These are phyloP conservation scores for Malacoraja senta DNA, from an alignment of 2,797 vertebrate genomes.

Conservation along the genomic window DNA sequence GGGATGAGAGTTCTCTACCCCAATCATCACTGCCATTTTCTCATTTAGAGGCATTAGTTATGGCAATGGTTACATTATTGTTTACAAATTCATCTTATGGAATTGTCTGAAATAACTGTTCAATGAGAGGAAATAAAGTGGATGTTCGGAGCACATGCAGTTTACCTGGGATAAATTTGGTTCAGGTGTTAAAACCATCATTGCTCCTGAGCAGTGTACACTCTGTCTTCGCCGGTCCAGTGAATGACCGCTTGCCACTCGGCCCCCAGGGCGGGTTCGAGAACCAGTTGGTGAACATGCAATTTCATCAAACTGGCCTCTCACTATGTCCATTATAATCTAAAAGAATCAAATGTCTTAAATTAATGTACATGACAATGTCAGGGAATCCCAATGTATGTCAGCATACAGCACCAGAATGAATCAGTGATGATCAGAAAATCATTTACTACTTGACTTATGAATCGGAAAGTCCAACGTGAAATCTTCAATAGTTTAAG, in stretches of 20 bases:
- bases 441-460: neutral
- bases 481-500: neutral
- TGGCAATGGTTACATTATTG: neutral
- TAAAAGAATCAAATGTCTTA: neutral
- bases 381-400: neutral
- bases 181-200: constrained; percentile 66
- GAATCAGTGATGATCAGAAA: neutral
- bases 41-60: neutral
- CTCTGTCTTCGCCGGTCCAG: constrained; percentile 41
- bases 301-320: constrained; percentile 66
- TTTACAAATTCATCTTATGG: neutral
- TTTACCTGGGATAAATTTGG: constrained; percentile 58
- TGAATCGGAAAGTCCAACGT: neutral
- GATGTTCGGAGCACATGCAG: neutral
- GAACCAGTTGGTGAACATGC: constrained; percentile 63
- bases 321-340: constrained; percentile 66
- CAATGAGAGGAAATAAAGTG: too few species aligned
- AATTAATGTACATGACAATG: neutral
- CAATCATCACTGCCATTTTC: neutral
- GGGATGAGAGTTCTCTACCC: neutral
- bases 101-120: neutral
- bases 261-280: constrained; percentile 51
- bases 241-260: constrained; percentile 52
- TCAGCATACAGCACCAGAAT: neutral
- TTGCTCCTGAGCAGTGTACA: constrained; percentile 41